phyloP scores from a whole-genome alignment of 2,888 invertebrate species.

The Andrena dorsata region DNA sequence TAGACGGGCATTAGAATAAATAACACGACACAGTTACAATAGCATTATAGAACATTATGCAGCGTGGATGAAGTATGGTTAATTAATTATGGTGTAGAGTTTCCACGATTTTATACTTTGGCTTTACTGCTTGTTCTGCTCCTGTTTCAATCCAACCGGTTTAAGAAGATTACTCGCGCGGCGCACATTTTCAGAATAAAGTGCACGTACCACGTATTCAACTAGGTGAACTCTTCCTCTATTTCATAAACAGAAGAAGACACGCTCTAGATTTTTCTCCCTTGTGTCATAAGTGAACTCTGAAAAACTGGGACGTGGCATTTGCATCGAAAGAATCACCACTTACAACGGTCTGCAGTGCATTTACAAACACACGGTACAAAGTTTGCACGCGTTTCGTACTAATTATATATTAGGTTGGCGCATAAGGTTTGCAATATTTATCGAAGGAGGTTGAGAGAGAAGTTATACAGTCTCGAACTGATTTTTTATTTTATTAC shows the following conservation, averaged over 20 bases:
- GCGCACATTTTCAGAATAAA: conserved; percentile 29
- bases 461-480: background rate
- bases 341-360: background rate
- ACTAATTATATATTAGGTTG: background rate
- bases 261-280: conserved; percentile 23
- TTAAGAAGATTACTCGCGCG: conserved; percentile 31
- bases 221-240: conserved; percentile 20
- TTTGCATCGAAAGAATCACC: conserved; percentile 2
- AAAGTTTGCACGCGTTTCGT: background rate
- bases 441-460: background rate
- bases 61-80: conserved; percentile 12
- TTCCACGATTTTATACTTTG: conserved; percentile 44
- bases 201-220: background rate
- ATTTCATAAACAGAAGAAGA: conserved; percentile 55
- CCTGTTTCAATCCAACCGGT: conserved; percentile 57
- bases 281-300: conserved; percentile 1
- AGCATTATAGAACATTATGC: background rate
- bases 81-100: conserved; percentile 47
- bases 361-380: background rate
- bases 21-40: background rate
- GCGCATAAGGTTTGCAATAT: too few relatives aligned
- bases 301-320: conserved; percentile 4
- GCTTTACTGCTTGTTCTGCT: conserved; percentile 41
- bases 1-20: background rate
- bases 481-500: too few relatives aligned